Base-by-base conservation (phyloP, 2,797 vertebrate species). In the Pteronotus mesoamericanus region DNA sequence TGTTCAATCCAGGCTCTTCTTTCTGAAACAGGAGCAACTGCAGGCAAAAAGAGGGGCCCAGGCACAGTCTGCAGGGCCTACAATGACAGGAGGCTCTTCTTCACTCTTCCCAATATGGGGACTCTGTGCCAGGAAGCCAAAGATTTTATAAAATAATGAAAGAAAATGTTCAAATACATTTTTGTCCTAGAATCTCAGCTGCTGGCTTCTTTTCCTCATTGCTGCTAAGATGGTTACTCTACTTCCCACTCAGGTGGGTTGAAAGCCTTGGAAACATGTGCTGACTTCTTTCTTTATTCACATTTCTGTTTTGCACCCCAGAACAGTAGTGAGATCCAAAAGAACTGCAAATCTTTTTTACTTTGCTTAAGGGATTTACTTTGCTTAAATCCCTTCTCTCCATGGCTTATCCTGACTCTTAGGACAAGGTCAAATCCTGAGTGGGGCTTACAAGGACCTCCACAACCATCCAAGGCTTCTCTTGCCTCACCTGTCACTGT, bases 381-480 rank as follows among this genome's bases (percentile, higher is more conserved):
- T 74, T 51, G 24, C 42, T 84, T 53, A 51, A 84, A 89, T 44
- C n/a, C 29, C 22, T 86, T 75, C n/a, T 82, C 39, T 53, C 14
- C 1, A 0, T 26, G 16, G 16, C 24, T 21, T 61, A 75, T 48
- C 53, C 29, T 57, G 61, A 86, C 14, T 55, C 68, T 74, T 15
- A 51, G 24, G 29, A 61, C 74, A 88, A 89, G 79, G 32, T 75
- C n/a, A 61, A 61, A 19, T 48, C 64, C 74, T 26, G 22, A 74
- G 7, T 9, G 5, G 42, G 46, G 42, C 24, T 61, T 59, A 37
- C 24, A 21, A 34, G 19, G 14, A 34, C 53, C n/a, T 29, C 79
- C 15, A 48, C 0, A 2, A 19, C 46, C 16, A 53, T 7, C 34
- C 21, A 8, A 7, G 15, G 10, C 37, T 64, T 37, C n/a, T 83